Evolutionary conservation across 2,113 vertebrate species (phyloP), one percentile per base, ranked within the genome.

Genomic region (Noturus placidus): DNA sequence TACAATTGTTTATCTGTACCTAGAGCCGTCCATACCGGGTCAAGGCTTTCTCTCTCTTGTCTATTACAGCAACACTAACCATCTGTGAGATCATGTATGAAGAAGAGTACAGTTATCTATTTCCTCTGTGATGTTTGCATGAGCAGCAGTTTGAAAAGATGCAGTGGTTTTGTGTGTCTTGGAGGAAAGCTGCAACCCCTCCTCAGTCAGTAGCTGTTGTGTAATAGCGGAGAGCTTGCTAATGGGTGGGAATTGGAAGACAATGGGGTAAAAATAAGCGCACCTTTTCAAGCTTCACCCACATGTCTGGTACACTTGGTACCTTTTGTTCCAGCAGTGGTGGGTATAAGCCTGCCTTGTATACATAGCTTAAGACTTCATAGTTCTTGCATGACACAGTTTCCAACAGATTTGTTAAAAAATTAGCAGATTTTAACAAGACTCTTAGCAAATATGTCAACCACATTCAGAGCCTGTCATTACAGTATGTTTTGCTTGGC

Each of bases 371-470:
- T 50, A 15, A 74, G 35, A 74, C 67, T 4, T 74, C 19, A 27
- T 20, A 22, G 20, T 25, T 54, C 11, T 30, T 78, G 19, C 3
- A 59, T 54, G n/a, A 74, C n/a, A 69, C 65, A 56, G 14, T 19
- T 59, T 77, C 72, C 35, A 77, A 33, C 27, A 57, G 46, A 85
- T 61, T 50, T 65, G 81, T 83, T 27, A 14, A 25, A 61, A 80
- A 46, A 83, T 35, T 13, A 52, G 42, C 38, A 83, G 61, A 83
- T 82, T 33, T 11, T 38, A 20, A 8, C 33, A 72, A 67, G 69
- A 74, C 10, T 74, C 20, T 46, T 46, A 76, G 25, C 9, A 46
- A 74, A 46, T 27, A 76, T 46, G 22, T 38, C 35, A 74, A 46
- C 38, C 38, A 13, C 46, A 76, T 76, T 42, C 38, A 76, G 67